Base-by-base conservation (phyloP, 2,888 invertebrate genomes). In the Automeris io region DNA sequence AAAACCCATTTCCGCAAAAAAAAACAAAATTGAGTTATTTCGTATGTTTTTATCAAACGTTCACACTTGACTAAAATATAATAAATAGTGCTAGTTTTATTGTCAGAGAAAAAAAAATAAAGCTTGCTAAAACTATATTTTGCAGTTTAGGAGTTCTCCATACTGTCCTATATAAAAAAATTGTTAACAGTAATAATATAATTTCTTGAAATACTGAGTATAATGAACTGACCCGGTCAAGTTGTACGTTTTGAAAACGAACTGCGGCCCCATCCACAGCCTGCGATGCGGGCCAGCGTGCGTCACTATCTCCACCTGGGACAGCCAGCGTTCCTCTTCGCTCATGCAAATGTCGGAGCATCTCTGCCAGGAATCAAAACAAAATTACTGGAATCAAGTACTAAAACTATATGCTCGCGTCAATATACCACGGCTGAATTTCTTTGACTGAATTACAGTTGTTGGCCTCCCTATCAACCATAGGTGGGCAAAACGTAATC, bases 231-330 rank as follows among this genome's bases (percentile, higher is more conserved):
- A 93, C 94, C 94, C 93, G 59, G 91, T 91, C 35, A 91, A 90
- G 60, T 92, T 94, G 70, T 95, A 96, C 6, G 96, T 96, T 83
- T 97, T 98, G 82, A 99, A 99, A 18, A 95, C 93, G 75, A 99
- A 99, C 86, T 99, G 99, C n/a, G 99, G 99, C 6, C 99, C 99
- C 97, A 99, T 98, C 99, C 99, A 99, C 16, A 99, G 89, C 13
- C 96, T 89, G 32, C 95, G 91, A 73, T 97, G 97, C 5, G 99
- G 99, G 11, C 98, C 98, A 3, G 95, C 95, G 80, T 99, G 98
- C 3, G 98, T 98, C 53, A 96, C 93, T 44, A 98, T 98, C 88
- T 99, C 99, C 38, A 99, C 98, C 87, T 98, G 97, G 39, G 97
- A 95, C 52, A 97, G 82, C 98, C 98, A 98, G 43, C 94, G 91